Evolutionary conservation across 2,113 vertebrate species (phyloP), one percentile per base, ranked within the genome.

Genomic region (Menidia beryllina): DNA sequence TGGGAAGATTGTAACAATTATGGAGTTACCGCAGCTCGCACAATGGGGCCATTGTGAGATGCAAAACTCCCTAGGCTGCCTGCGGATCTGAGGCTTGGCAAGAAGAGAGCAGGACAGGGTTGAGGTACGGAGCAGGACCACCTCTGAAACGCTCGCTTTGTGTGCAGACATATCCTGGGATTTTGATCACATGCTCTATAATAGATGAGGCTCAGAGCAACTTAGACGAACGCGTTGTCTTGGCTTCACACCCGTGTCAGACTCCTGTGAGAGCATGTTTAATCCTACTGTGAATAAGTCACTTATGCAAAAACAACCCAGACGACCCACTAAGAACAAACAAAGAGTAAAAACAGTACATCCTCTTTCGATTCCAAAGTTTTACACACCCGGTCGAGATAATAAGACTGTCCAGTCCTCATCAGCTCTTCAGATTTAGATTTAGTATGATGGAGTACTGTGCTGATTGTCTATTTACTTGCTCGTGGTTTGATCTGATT

Each of bases 1-100:
- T 82, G 77, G 72, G 51, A 87, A 85, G 86, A 86, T 69, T 83
- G 84, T 85, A 83, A 81, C 87, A 90, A 89, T 91, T 79, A 89
- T 67, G 70, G 84, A 74, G 80, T 87, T 91, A 89, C 83, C 81
- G 84, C 79, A 26, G 60, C 23, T 24, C 24, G 15, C 17, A 89
- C 86, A 92, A 92, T 68, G 72, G 70, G 11, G 11, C 39, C 80
- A 75, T 93, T 92, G 88, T 90, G 77, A 2, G 20, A 13, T 15
- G 38, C 60, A 64, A 59, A 75, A 67, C 77, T 85, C 72, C 69
- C 75, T 49, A 5, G 63, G 78, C 76, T 63, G 75, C 75, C 81
- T 84, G 72, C 79, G 82, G 79, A 81, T 88, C 86, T 81, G 84
- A 86, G 78, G 80, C 76, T 86, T 85, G 75, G 84, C 47, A 43